Base-by-base conservation (phyloP, 2,113 vertebrate genomes). In the Neolamprologus sp. region DNA sequence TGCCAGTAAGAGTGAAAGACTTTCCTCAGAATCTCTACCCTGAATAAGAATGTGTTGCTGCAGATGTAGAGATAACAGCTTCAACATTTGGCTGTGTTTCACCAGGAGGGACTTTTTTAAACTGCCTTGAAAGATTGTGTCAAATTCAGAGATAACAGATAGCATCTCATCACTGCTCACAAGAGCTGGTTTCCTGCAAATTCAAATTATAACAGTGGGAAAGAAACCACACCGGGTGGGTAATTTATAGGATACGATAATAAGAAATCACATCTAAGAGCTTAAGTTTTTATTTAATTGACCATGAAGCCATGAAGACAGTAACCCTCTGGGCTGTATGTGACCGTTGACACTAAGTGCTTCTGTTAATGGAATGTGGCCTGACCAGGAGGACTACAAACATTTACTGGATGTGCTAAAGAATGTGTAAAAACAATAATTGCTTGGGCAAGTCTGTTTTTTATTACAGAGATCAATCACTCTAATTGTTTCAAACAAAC, bases 401-500 rank as follows among this genome's bases (percentile, higher is more conserved):
- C 40, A 16, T 45, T 45, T 26, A 45, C 8, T 73, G 37, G 8
- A 45, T 73, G 13, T 21, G 58, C 28, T 10, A 37, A 35, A 12
- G 60, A 65, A 12, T n/a, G 11, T 37, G 10, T 65, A 5, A 68
- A 68, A 68, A n/a, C 33, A 19, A 37, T 7, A 65, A n/a, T n/a
- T 37, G 2, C 4, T 37, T n/a, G 0, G 4, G 17, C 6, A 65
- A 7, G 0, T 21, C 1, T 37, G 33, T 4, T 68, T 21, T 68
- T 7, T 13, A 37, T 63, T 35, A 19, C 31, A 7, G 60, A 37
- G 60, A 65, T 21, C 17, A 1, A 68, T 1, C 60, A 13, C 10
- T 37, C 2, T 12, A 13, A 68, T 37, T 7, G 4, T 68, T 35
- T 65, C 12, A 13, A 37, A 37, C 10, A 37, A 37, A 13, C 19